These are phyloP conservation scores for Ageneiosus marmoratus DNA, from an alignment of 2,113 vertebrate genomes.

Conservation along the genomic window DNA sequence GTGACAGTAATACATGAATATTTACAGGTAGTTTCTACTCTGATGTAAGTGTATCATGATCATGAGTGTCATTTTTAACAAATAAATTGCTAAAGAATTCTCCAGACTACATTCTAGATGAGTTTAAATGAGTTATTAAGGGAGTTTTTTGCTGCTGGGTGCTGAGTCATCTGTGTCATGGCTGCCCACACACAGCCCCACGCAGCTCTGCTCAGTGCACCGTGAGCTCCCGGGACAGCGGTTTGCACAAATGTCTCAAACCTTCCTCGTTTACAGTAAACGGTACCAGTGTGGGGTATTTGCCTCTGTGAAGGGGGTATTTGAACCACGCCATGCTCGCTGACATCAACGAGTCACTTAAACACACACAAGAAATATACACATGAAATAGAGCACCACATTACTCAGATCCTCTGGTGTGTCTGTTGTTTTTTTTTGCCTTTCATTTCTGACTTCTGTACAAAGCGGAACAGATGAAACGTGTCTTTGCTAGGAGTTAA, in stretches of 20 bases:
- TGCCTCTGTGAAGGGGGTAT: conserved; percentile 25
- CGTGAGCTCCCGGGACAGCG: conserved; percentile 60
- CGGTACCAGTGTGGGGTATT: conserved; percentile 28
- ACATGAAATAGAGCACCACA: background rate
- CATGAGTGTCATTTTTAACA: background rate
- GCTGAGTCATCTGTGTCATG: conserved; percentile 75
- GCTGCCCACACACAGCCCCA: conserved; percentile 63
- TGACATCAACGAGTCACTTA: background rate
- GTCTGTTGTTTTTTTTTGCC: background rate
- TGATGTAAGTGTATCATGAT: background rate
- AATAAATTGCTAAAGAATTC: background rate
- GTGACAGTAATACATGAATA: background rate
- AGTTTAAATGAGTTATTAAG: conserved; percentile 21
- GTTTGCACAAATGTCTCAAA: conserved; percentile 53
- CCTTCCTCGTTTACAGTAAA: conserved; percentile 73
- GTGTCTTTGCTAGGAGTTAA: background rate
- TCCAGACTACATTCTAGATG: background rate
- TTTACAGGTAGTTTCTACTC: background rate
- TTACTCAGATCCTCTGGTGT: conserved; percentile 2
- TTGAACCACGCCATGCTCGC: conserved; percentile 1
- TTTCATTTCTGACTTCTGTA: background rate
- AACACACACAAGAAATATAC: background rate
- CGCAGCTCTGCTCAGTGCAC: conserved; percentile 53
- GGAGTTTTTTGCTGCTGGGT: conserved; percentile 46
- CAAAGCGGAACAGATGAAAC: background rate